phyloP scores from a whole-genome alignment of 1,140 invertebrate species.

The Heliconius hermathena region DNA sequence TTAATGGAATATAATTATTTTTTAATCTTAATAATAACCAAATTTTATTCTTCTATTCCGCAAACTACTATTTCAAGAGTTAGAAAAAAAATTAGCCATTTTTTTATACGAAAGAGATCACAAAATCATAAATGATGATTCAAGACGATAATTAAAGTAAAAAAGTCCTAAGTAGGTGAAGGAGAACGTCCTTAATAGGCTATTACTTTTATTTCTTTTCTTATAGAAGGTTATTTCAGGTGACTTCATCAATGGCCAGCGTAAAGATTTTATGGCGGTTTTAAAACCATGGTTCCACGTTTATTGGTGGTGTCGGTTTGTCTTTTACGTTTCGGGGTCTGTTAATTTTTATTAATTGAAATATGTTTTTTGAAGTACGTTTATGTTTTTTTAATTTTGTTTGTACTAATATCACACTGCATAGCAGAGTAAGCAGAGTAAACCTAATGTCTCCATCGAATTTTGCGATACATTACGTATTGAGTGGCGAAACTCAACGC shows the following conservation, averaged over 20 bases:
- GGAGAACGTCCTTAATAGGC: constrained; percentile 2
- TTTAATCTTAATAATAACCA: too few species aligned
- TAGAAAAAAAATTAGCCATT: not conserved
- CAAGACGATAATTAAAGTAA: not conserved
- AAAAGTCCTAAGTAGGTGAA: not conserved
- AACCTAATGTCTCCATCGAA: too few species aligned
- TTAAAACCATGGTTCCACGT: not conserved
- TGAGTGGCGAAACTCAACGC: too few species aligned
- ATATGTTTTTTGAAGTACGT: too few species aligned
- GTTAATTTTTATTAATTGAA: too few species aligned
- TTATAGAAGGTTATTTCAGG: constrained; percentile 9
- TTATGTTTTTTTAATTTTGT: too few species aligned
- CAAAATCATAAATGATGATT: not conserved
- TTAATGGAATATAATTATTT: too few species aligned
- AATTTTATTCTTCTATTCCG: too few species aligned
- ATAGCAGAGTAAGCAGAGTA: too few species aligned
- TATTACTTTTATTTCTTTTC: not conserved
- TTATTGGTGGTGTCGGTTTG: not conserved
- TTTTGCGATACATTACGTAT: too few species aligned
- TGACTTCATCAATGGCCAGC: constrained; percentile 1
- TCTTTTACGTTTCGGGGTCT: not conserved
- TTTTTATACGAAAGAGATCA: not conserved
- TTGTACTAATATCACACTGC: too few species aligned
- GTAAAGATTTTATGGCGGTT: not conserved
- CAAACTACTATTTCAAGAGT: too few species aligned